phyloP scores from a whole-genome alignment of 1,140 invertebrate genomes.

The Mactra quadrangularis region DNA sequence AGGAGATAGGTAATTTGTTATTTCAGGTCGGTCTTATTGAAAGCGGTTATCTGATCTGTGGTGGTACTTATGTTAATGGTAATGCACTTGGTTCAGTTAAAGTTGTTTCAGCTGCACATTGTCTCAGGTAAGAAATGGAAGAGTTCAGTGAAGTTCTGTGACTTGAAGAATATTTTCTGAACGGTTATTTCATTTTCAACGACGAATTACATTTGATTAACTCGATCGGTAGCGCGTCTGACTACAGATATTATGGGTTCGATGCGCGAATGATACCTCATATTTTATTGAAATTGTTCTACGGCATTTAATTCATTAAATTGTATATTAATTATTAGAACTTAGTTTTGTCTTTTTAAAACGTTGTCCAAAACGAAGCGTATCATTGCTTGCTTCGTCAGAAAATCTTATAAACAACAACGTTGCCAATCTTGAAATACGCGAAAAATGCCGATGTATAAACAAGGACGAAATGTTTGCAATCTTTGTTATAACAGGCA shows the following conservation, averaged over 20 bases:
- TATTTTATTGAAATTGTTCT: too few relatives aligned
- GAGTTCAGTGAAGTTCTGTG: not conserved
- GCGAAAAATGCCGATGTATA: too few relatives aligned
- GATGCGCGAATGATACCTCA: too few relatives aligned
- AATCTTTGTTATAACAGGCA: too few relatives aligned
- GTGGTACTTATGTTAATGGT: constrained; percentile 15
- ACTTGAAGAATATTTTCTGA: not conserved
- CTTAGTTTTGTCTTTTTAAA: not conserved
- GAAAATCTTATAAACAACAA: too few relatives aligned
- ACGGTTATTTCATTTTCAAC: not conserved
- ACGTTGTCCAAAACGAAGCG: too few relatives aligned
- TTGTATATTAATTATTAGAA: not conserved
- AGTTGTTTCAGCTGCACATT: constrained; percentile 24
- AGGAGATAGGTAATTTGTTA: too few relatives aligned
- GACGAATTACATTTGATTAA: not conserved
- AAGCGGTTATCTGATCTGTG: constrained; percentile 22
- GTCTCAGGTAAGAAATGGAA: not conserved
- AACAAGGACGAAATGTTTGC: too few relatives aligned
- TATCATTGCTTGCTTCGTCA: too few relatives aligned
- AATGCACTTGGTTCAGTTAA: not conserved
- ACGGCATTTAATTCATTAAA: too few relatives aligned
- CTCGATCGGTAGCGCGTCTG: not conserved
- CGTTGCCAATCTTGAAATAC: too few relatives aligned
- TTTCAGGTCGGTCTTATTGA: constrained; percentile 16
- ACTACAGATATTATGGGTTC: not conserved